phyloP scores from a whole-genome alignment of 2,888 invertebrate species.

The Drosophila picticornis region DNA sequence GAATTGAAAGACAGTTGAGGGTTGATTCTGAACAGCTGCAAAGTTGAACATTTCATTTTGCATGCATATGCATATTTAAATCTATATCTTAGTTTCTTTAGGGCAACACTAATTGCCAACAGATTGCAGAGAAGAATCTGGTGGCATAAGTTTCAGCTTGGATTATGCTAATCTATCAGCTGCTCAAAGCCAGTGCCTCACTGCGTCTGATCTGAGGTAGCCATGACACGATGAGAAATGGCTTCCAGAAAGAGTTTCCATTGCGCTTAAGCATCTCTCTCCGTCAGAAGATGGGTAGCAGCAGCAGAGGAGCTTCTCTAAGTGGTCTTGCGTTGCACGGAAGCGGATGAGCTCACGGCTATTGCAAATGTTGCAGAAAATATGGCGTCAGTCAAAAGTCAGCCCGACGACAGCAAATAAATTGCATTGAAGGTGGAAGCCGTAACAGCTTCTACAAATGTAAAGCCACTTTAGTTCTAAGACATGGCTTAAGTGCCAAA shows the following conservation, averaged over 20 bases:
- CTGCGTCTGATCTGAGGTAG: slow-evolving; percentile 26
- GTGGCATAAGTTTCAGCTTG: slow-evolving; percentile 13
- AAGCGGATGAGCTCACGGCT: slow-evolving; percentile 60
- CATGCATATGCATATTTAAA: slow-evolving; percentile 3
- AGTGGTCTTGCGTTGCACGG: slow-evolving; percentile 27
- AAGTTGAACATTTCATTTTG: not conserved
- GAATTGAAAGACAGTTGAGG: not conserved
- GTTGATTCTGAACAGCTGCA: not conserved
- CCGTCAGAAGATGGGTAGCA: slow-evolving; percentile 7
- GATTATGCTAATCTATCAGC: slow-evolving; percentile 53
- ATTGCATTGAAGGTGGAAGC: slow-evolving; percentile 75
- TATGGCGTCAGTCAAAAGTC: slow-evolving; percentile 84
- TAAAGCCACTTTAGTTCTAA: slow-evolving; percentile 7
- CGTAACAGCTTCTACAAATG: slow-evolving; percentile 12
- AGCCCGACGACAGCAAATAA: slow-evolving; percentile 82
- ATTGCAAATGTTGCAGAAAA: slow-evolving; percentile 82
- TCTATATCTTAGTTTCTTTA: not conserved
- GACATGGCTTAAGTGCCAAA: slow-evolving; percentile 27
- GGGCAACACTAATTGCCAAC: slow-evolving; percentile 36
- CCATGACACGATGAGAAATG: slow-evolving; percentile 55
- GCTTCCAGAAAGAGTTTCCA: slow-evolving; percentile 23
- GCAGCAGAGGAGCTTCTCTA: slow-evolving; percentile 8
- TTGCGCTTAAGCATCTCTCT: slow-evolving; percentile 43
- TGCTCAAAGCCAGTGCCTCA: slow-evolving; percentile 9
- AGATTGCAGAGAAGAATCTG: not conserved